Evolutionary conservation across 2,797 vertebrate genomes (phyloP).

Genomic region (Enteromius paludinosus): DNA sequence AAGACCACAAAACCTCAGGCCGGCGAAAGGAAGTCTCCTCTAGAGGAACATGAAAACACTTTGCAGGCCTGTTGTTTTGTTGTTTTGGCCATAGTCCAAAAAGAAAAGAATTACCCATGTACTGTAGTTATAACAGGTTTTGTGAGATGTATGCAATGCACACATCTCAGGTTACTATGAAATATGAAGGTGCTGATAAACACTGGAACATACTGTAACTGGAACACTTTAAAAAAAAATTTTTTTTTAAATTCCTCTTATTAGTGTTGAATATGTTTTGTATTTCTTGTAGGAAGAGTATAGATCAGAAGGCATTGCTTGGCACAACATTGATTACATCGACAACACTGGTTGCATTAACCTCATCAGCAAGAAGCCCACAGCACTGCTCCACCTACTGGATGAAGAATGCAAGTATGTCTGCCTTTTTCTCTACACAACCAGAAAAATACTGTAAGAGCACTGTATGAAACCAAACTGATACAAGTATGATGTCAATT

Average conservation of each 20-base stretch:
- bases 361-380: slow-evolving; percentile 97
- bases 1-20: slow-evolving; percentile 37
- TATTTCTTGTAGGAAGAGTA: slow-evolving; percentile 88
- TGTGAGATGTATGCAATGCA: not conserved
- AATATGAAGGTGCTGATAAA: not conserved
- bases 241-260: no score
- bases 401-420: slow-evolving; percentile 99
- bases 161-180: slow-evolving; percentile 11
- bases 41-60: slow-evolving; percentile 36
- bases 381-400: slow-evolving; percentile 93
- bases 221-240: no score
- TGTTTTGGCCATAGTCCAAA: slow-evolving; percentile 34
- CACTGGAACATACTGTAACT: not conserved
- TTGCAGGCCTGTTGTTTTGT: slow-evolving; percentile 45
- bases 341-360: slow-evolving; percentile 95
- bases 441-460: not conserved
- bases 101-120: slow-evolving; percentile 25
- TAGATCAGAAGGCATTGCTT: slow-evolving; percentile 90
- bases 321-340: slow-evolving; percentile 95
- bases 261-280: slow-evolving; percentile 31
- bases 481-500: not conserved
- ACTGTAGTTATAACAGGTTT: slow-evolving; percentile 13
- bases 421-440: not conserved
- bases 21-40: slow-evolving; percentile 36
- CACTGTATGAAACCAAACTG: not conserved